Base-by-base conservation (phyloP, 1,140 invertebrate genomes). In the Magallana ariakensis region DNA sequence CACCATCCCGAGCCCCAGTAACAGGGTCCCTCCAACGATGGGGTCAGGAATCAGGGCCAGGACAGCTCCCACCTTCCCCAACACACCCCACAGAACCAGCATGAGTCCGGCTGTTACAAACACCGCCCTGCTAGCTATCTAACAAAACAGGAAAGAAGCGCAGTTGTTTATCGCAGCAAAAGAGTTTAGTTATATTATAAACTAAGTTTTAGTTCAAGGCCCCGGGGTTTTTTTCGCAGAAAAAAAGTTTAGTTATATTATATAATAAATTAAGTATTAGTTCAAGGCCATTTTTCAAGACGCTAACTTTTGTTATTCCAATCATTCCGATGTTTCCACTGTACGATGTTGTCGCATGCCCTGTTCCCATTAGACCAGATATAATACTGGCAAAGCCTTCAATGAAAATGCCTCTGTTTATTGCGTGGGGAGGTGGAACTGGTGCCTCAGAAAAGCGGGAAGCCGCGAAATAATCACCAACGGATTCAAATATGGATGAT, bases 381-480 rank as follows among this genome's bases (percentile, higher is more conserved):
- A 87, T 82, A 33, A 89, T 86, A 60, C 84, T 86, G 19, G 87
- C 85, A 1, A 89, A 62, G 7, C 87, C 87, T 66, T 89, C 87
- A 6, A 87, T 46, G 15, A 83, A 57, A 16, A 90, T 87, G 0
- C 97, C 97, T 55, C 97, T 96, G 93, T 98, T 98, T 83, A 92
- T 84, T 0, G 97, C 97, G 92, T 97, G 97, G 16, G 97, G 94
- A 0, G 97, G 97, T 0, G 97, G 97, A 0, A 97, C 96, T 0
- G 97, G 96, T 0, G 97, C 97, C n/a, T 91, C 89, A 86, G 97
- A 96, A 96, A 98, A 96, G 93, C 96, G 96, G 0, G 97, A 97
- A 11, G 97, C 97, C 16, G 97, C 97, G 66, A 97, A 97, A 94
- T 98, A 98, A 94, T 98, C 97, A 90, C 97, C 97, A 85, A 98